These are phyloP conservation scores for Xylota segnis DNA, from an alignment of 2,888 invertebrate species.

Conservation along the genomic window DNA sequence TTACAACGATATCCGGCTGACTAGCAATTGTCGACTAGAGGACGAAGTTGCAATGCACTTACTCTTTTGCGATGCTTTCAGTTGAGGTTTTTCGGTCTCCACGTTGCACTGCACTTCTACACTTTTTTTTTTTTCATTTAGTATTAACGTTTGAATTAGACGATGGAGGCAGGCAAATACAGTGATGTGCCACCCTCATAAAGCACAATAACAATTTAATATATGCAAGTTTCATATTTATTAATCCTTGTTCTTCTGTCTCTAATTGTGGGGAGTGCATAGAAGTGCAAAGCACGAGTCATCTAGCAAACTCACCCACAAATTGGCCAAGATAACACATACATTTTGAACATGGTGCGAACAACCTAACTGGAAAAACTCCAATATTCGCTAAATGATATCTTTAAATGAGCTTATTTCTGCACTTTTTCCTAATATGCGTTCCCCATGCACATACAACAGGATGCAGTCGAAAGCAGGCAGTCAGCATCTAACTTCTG, in stretches of 20 bases:
- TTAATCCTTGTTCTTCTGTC: constrained; percentile 31
- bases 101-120: constrained; percentile 12
- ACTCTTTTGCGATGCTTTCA: constrained; percentile 12
- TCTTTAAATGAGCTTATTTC: constrained; percentile 41
- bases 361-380: constrained; percentile 25
- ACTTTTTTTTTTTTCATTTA: constrained; percentile 12
- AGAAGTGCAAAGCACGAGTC: constrained; percentile 13
- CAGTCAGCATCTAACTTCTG: constrained; percentile 16
- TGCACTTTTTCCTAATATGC: constrained; percentile 23
- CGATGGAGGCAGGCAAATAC: constrained; percentile 1
- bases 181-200: constrained; percentile 7
- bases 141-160: constrained; percentile 19
- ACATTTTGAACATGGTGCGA: constrained; percentile 37
- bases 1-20: constrained; percentile 39
- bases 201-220: constrained; percentile 30
- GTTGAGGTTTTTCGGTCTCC: constrained; percentile 7
- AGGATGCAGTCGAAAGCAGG: constrained; percentile 11
- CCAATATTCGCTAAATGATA: constrained; percentile 37
- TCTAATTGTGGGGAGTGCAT: constrained; percentile 29
- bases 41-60: constrained; percentile 24
- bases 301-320: constrained; percentile 7
- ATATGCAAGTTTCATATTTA: constrained; percentile 39
- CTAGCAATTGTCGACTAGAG: constrained; percentile 33
- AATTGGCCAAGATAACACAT: constrained; percentile 31
- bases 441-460: background rate